These are phyloP conservation scores for Pyrrhia umbra DNA, from an alignment of 2,888 invertebrate species.

Conservation along the genomic window DNA sequence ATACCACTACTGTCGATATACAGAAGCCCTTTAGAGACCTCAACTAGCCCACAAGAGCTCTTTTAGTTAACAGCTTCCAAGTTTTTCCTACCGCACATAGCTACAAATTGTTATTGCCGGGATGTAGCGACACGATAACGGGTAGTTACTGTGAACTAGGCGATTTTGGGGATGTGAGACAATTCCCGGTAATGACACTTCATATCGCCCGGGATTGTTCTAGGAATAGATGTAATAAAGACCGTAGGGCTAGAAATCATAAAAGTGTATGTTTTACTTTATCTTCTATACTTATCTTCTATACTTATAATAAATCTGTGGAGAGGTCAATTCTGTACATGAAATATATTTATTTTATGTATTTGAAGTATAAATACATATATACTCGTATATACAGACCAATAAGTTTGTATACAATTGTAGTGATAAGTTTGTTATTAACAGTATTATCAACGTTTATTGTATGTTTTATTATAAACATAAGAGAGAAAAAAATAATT, in stretches of 20 bases:
- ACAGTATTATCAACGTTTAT: no score
- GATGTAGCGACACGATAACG: slow-evolving; percentile 65
- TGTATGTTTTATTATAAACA: no score
- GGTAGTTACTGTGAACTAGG: slow-evolving; percentile 45
- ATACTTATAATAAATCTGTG: no score
- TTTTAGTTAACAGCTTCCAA: slow-evolving; percentile 64
- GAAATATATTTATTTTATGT: no score
- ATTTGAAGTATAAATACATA: no score
- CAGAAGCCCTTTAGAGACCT: slow-evolving; percentile 39
- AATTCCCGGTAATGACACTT: slow-evolving; percentile 51
- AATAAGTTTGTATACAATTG: no score
- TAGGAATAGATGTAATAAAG: slow-evolving; percentile 35
- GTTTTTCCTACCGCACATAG: slow-evolving; percentile 60
- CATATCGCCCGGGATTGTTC: slow-evolving; percentile 36
- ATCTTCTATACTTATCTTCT: no score
- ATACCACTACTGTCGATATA: slow-evolving; percentile 31
- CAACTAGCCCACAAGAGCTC: slow-evolving; percentile 51
- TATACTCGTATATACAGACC: no score
- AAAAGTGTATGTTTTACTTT: neutral
- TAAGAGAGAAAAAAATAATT: no score
- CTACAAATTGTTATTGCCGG: slow-evolving; percentile 68
- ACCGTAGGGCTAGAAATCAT: slow-evolving; percentile 21
- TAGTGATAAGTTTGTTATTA: no score
- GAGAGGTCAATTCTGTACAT: no score
- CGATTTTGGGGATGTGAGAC: slow-evolving; percentile 43